Conservation (phyloP, 2,113 vertebrate species). For the Falco punctatus region DNA sequence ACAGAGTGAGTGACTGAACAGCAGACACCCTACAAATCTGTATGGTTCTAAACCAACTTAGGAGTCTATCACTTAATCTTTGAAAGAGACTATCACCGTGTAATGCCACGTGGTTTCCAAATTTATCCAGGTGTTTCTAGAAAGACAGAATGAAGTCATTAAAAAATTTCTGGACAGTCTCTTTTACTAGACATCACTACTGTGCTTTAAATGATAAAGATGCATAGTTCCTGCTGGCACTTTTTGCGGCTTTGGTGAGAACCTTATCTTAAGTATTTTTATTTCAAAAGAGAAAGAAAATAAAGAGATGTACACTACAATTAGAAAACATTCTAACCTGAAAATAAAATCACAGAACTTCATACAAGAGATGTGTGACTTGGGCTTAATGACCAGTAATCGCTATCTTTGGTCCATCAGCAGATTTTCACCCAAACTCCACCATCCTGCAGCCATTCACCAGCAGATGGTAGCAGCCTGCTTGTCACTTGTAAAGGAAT, state of each 20-base stretch:
- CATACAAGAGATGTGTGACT: not conserved
- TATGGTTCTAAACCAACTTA: not conserved
- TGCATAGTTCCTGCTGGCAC: not conserved
- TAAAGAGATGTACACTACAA: not conserved
- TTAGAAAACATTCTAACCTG: not conserved
- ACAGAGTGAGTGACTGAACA: not conserved
- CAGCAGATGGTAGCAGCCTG: slow-evolving; percentile 44
- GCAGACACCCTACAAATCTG: not conserved
- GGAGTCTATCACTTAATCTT: not conserved
- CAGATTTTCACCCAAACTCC: not conserved
- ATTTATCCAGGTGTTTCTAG: not conserved
- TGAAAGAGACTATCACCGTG: not conserved
- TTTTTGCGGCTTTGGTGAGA: not conserved
- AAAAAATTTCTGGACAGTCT: not conserved
- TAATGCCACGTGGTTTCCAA: not conserved
- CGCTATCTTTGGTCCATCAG: not conserved
- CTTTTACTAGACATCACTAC: not conserved
- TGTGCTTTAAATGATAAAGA: not conserved
- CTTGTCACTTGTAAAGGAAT: slow-evolving; percentile 43
- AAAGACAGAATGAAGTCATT: not conserved
- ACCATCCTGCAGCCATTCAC: not conserved
- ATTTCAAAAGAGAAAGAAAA: not conserved
- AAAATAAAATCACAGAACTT: not conserved
- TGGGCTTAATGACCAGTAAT: not conserved
- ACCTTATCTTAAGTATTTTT: accelerated